Evolutionary conservation across 2,113 vertebrate species (phyloP), one percentile per base, ranked within the genome.

Genomic region (Crypturellus undulatus): DNA sequence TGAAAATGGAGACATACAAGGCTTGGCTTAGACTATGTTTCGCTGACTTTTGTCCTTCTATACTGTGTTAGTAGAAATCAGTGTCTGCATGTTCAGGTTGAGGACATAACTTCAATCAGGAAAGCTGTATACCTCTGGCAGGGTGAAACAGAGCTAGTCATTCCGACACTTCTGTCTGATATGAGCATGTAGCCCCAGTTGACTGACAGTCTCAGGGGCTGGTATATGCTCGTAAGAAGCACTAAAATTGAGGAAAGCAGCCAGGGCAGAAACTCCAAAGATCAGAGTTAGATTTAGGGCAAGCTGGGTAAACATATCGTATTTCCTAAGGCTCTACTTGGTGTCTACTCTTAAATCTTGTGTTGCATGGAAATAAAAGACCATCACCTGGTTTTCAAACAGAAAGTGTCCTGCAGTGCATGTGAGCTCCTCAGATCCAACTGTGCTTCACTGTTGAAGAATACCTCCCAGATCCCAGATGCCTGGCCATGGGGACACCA

Each of bases 321-420:
- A 30, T 36, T 63, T 71, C 40, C 54, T 73, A 43, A 68, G 47
- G 16, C 11, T n/a, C 34, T 2, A 1, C 36, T 12, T 18, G 51
- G 9, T 59, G 25, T 34, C 62, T 72, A 24, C 28, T 25, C 51
- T 58, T 63, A 30, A 63, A 8, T 42, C 12, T 12, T 28, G 5
- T 56, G 47, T 12, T 63, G 47, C 60, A 24, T 26, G 21, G 45
- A 73, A 88, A 45, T 63, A n/a, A 56, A 69, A 54, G 49, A 18
- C 0, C 0, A 58, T 76, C 42, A 19, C 45, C 32, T 63, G 2
- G 0, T 43, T 38, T 59, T 21, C 6, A 64, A 17, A 11, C 18
- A 0, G 1, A 58, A 15, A 2, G 0, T 51, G 26, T 81, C 45
- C 43, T 62, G 25, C 15, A 43, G 43, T 43, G 16, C 43, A 49